Conservation (phyloP, 2,888 invertebrate genomes). For the Trachelus stipa region DNA sequence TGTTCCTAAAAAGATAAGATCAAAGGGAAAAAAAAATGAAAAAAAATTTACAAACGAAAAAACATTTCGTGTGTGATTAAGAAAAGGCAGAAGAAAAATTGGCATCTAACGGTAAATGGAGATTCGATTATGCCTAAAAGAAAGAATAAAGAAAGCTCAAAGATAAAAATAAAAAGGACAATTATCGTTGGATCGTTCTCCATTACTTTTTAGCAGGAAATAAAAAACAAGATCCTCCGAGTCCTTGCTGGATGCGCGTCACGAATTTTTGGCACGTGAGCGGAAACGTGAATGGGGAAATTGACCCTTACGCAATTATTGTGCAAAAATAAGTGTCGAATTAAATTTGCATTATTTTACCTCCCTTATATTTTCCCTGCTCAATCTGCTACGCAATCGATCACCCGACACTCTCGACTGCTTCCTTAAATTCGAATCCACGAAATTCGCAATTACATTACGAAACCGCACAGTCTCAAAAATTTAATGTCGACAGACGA, state of each 20-base stretch:
- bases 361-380: not conserved
- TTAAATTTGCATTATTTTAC: not conserved
- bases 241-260: not conserved
- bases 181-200: not conserved
- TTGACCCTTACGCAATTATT: not conserved
- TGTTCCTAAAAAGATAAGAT: conserved; percentile 17
- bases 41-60: not conserved
- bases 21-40: not conserved
- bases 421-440: not conserved
- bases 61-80: not conserved
- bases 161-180: not conserved
- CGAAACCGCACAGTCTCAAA: not conserved
- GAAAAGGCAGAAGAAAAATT: not conserved
- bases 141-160: not conserved
- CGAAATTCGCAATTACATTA: not conserved
- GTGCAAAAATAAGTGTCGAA: not conserved
- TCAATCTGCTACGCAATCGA: not conserved
- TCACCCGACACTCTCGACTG: not conserved
- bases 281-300: not conserved
- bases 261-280: not conserved
- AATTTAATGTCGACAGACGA: not conserved
- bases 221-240: not conserved
- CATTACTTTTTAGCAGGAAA: not conserved
- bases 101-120: not conserved
- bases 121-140: not conserved